Base-by-base conservation (phyloP, 23 tunicate species). In the Styela clava region DNA sequence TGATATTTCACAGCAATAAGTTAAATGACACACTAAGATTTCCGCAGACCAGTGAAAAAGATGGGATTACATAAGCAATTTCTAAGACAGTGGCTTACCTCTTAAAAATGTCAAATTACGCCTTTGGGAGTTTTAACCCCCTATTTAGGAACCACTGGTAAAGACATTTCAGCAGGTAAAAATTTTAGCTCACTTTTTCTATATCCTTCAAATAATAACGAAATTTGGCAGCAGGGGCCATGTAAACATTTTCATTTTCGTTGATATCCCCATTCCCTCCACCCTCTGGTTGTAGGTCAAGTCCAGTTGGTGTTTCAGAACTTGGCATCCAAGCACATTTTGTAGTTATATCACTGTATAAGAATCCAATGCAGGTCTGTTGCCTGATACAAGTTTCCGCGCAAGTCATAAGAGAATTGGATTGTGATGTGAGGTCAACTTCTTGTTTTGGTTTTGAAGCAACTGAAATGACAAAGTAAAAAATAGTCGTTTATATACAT, bases 371-470 rank as follows among this genome's bases (percentile, higher is more conserved):
- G 67, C 97, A 91, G 68, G 64, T 52, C 63, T 31, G 82, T 69
- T 86, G 84, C 7, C 97, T 80, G 51, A 91, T 33, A 61, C 97
- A 91, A n/a, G 79, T 70, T 64, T 91, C 97, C 1, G 87, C 90
- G 34, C 97, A 91, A 25, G 90, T 91, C 74, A 35, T 18, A 21
- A 82, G 51, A 19, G 97, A 91, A 31, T 86, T 52, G 2, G 79
- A 63, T 24, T 82, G 83, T 26, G 86, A 82, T 31, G 79, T 37
- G 2, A 83, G 44, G 52, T 91, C 97, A 30, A 86, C 87, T 51
- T 61, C 52, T 67, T 89, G 81, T 26, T 52, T 51, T 56, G 37
- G 28, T 22, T 44, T 27, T 25, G 81, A 76, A 26, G 2, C 64
- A 20, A 71, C 77, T 71, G 35, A 25, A 26, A 28, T 19, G 21